Percentiles rank a stretch among this genome's conserved stretches.
Evolutionary conservation across 2,888 invertebrate species (phyloP).

Genomic region (Helicoverpa assulta): DNA sequence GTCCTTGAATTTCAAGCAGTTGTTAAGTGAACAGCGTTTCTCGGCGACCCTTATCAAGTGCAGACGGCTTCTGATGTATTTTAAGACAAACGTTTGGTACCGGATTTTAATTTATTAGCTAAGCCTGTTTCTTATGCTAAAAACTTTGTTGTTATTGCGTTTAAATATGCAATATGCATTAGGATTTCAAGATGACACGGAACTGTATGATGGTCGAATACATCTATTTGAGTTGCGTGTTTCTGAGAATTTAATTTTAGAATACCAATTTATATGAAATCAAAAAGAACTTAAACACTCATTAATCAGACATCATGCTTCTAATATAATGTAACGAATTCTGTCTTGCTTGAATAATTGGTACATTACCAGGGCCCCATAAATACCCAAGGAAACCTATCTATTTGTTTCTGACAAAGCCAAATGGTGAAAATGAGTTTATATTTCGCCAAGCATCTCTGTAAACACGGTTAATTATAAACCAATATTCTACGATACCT

Average conservation of each 20-base stretch:
- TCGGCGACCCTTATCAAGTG: slow-evolving; percentile 53
- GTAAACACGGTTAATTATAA: slow-evolving; percentile 17
- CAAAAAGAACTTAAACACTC: too few relatives aligned
- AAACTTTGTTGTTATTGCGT: neutral
- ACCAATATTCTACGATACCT: neutral
- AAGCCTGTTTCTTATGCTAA: neutral
- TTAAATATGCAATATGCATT: neutral
- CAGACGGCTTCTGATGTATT: slow-evolving; percentile 48
- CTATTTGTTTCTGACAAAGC: neutral
- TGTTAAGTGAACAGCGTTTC: slow-evolving; percentile 39
- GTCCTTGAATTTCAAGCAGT: slow-evolving; percentile 33
- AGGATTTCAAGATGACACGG: neutral
- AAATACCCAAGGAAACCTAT: neutral
- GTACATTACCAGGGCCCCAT: neutral
- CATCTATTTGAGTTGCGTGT: neutral
- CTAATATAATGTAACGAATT: too few relatives aligned
- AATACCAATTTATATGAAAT: too few relatives aligned
- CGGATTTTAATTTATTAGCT: slow-evolving; percentile 33
- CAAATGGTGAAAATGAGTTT: neutral
- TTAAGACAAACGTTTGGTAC: slow-evolving; percentile 31
- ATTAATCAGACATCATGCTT: too few relatives aligned
- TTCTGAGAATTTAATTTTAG: neutral
- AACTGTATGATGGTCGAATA: too few relatives aligned
- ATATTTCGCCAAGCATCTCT: neutral
- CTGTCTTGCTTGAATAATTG: too few relatives aligned